phyloP scores from a whole-genome alignment of 1,140 invertebrate genomes.

The Manduca sexta region DNA sequence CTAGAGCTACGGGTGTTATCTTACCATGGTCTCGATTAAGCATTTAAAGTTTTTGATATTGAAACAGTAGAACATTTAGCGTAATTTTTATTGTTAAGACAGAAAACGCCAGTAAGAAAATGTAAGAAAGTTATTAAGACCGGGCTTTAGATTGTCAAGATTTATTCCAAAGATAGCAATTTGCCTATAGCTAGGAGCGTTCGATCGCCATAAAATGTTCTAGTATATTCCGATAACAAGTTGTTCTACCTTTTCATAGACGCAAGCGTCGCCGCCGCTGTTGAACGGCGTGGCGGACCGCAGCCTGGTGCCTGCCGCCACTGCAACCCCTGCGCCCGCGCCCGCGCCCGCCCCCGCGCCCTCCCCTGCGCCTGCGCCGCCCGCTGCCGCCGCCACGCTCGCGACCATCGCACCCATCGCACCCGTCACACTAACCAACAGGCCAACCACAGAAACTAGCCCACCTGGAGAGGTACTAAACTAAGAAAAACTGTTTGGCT shows the following conservation, averaged over 20 bases:
- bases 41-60: too few relatives aligned
- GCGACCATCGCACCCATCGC: not conserved
- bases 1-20: too few relatives aligned
- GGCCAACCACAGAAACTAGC: constrained; percentile 6
- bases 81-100: too few relatives aligned
- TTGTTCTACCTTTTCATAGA: not conserved
- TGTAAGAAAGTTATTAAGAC: too few relatives aligned
- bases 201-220: not conserved
- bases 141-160: too few relatives aligned
- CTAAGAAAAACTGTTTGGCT: not conserved
- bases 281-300: constrained; percentile 28
- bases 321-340: constrained; percentile 4
- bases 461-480: constrained; percentile 26
- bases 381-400: not conserved
- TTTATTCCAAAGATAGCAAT: too few relatives aligned
- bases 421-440: not conserved
- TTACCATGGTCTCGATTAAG: too few relatives aligned
- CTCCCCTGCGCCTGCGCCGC: constrained; percentile 2
- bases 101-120: too few relatives aligned
- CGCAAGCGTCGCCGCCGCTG: constrained; percentile 14
- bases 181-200: too few relatives aligned
- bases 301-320: not conserved
- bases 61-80: too few relatives aligned
- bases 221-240: too few relatives aligned
- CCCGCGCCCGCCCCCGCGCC: constrained; percentile 6